Evolutionary conservation across 2,113 vertebrate species (phyloP).

Genomic region (Alces alces): DNA sequence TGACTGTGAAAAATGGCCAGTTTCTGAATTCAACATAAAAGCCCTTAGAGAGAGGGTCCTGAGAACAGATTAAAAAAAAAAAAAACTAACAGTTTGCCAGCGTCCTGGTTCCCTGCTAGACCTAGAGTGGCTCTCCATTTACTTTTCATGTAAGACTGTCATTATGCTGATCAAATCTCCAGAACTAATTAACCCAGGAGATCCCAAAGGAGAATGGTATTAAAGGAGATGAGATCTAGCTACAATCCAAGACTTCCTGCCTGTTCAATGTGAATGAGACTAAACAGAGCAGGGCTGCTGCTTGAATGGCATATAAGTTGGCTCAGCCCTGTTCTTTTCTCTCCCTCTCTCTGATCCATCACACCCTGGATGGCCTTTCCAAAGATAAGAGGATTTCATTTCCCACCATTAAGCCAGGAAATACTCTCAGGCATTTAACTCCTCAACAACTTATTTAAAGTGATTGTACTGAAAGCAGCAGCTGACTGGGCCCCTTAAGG

Average conservation of each 20-base stretch:
- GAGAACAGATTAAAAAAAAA: background rate
- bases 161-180: background rate
- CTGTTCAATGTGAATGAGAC: background rate
- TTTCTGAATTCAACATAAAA: conserved; percentile 23
- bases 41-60: background rate
- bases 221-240: conserved; percentile 17
- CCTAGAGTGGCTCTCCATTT: background rate
- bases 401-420: background rate
- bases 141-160: background rate
- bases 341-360: background rate
- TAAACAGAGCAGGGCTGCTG: background rate
- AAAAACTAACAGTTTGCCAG: background rate
- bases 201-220: background rate
- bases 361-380: background rate
- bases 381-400: conserved; percentile 50
- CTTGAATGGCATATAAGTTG: background rate
- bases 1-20: background rate
- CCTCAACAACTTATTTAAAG: conserved; percentile 1
- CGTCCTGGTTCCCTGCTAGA: background rate
- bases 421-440: conserved; percentile 12
- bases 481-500: background rate
- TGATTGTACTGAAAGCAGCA: background rate
- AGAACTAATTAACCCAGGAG: conserved; percentile 11
- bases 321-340: too few species aligned
- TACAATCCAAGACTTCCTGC: background rate